Evolutionary conservation across 1,140 invertebrate genomes (phyloP).

Genomic region (fruit fly (Drosophila melanogaster)): DNA sequence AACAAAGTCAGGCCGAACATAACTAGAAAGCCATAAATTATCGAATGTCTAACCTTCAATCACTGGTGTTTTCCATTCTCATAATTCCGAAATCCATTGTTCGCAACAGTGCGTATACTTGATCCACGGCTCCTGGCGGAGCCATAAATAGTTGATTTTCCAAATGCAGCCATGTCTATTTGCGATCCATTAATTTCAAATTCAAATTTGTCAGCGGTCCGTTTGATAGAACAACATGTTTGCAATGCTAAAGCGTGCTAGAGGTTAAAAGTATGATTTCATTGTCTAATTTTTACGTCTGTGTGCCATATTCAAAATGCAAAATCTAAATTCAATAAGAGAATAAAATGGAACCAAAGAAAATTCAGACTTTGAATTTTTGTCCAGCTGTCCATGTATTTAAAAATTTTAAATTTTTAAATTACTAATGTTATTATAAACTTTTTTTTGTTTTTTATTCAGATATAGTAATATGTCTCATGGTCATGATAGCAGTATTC

Average conservation of each 20-base stretch:
- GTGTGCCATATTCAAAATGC: too few species aligned
- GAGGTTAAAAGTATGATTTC: slow-evolving; percentile 1
- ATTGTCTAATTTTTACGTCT: neutral
- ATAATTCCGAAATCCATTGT: slow-evolving; percentile 33
- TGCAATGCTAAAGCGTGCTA: slow-evolving; percentile 9
- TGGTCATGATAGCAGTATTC: slow-evolving; percentile 71
- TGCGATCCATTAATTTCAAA: slow-evolving; percentile 26
- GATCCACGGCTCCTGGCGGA: slow-evolving; percentile 24
- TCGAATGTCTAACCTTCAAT: slow-evolving; percentile 25
- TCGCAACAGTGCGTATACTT: slow-evolving; percentile 31
- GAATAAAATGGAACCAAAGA: neutral
- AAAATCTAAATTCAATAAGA: too few species aligned
- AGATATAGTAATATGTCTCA: slow-evolving; percentile 75
- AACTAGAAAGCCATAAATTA: slow-evolving; percentile 45
- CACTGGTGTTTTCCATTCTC: neutral
- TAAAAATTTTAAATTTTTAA: too few species aligned
- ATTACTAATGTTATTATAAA: neutral
- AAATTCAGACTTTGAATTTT: neutral
- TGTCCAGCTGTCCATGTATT: too few species aligned
- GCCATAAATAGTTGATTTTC: slow-evolving; percentile 26
- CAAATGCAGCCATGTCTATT: slow-evolving; percentile 14
- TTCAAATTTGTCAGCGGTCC: slow-evolving; percentile 31
- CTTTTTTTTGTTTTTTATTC: neutral
- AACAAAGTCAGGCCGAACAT: slow-evolving; percentile 14
- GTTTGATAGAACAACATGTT: slow-evolving; percentile 27